phyloP scores from a whole-genome alignment of 2,113 vertebrate genomes.

The Ivindomyrus marchei region DNA sequence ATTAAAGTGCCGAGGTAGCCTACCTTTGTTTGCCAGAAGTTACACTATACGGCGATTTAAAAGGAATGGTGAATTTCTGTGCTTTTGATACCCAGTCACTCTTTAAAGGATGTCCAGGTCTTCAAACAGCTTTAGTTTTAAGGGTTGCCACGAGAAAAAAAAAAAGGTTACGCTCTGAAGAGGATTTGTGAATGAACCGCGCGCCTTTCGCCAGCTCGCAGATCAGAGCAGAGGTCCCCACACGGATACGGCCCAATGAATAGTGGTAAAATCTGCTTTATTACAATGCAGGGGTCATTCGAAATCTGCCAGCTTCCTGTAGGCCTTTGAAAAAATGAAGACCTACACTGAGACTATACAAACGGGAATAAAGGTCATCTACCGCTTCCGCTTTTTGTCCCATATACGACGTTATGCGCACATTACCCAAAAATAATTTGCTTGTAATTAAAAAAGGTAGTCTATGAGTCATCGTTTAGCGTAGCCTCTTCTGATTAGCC shows the following conservation, averaged over 20 bases:
- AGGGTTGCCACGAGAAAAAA: slow-evolving; percentile 37
- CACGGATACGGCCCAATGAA: slow-evolving; percentile 60
- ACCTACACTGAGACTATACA: slow-evolving; percentile 3
- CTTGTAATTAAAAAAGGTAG: neutral
- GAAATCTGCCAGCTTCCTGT: slow-evolving; percentile 53
- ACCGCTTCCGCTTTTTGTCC: neutral
- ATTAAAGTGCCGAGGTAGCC: neutral
- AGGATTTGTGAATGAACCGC: slow-evolving; percentile 72
- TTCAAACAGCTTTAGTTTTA: neutral
- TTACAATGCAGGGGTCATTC: slow-evolving; percentile 51
- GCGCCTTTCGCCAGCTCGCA: slow-evolving; percentile 64
- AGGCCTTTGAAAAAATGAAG: slow-evolving; percentile 36
- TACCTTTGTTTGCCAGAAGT: neutral
- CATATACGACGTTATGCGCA: neutral
- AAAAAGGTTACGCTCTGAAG: slow-evolving; percentile 58
- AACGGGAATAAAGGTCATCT: slow-evolving; percentile 9
- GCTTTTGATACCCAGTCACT: neutral
- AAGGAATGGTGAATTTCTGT: neutral
- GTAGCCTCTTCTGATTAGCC: neutral
- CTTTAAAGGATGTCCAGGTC: neutral
- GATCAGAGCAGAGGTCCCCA: slow-evolving; percentile 61
- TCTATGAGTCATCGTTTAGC: neutral
- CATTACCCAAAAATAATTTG: neutral
- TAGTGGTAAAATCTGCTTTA: slow-evolving; percentile 50
- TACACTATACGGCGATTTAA: neutral